phyloP scores from a whole-genome alignment of 1,140 invertebrate genomes.

The Oreohelix idahoensis region DNA sequence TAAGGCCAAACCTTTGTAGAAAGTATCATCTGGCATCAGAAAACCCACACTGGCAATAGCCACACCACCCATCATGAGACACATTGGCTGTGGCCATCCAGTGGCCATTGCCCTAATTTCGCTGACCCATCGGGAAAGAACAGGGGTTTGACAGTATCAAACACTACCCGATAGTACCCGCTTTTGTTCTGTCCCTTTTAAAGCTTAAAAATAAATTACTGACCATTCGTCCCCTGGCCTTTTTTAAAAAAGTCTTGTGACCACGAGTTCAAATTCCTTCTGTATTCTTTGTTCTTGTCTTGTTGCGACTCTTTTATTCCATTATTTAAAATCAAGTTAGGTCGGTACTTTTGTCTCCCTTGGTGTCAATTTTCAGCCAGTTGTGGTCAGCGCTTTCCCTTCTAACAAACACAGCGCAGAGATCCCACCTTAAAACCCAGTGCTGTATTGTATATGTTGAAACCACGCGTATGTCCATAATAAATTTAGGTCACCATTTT shows the following conservation, averaged over 20 bases:
- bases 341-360: not conserved
- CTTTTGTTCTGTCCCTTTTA: not conserved
- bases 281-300: not conserved
- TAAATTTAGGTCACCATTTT: too few species aligned
- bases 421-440: too few species aligned
- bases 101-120: not conserved
- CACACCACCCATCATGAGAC: not conserved
- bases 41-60: not conserved
- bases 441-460: too few species aligned
- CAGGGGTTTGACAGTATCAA: not conserved
- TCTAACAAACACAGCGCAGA: not conserved
- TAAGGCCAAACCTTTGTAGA: not conserved
- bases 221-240: not conserved
- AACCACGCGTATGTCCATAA: too few species aligned
- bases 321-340: conserved; percentile 11
- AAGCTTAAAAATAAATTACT: not conserved
- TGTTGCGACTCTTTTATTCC: not conserved
- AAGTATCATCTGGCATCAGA: not conserved
- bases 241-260: not conserved
- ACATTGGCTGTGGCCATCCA: not conserved
- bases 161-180: too few species aligned
- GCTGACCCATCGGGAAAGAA: not conserved
- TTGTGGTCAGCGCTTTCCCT: not conserved
- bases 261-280: not conserved
- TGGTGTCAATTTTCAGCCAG: not conserved